Conservation (phyloP, 2,797 vertebrate species). For the Hippocampus kuda region DNA sequence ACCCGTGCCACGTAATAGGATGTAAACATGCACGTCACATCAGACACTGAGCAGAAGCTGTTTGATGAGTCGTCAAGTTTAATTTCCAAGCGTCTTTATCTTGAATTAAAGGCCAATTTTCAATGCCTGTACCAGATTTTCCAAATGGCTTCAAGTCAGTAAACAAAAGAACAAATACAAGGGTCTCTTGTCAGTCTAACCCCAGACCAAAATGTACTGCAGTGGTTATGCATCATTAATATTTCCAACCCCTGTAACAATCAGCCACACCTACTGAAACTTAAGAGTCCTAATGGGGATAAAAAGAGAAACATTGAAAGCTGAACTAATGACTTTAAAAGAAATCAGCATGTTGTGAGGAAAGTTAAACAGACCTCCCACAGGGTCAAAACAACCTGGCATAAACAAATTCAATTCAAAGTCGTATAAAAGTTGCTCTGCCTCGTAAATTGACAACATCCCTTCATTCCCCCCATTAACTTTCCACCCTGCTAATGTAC, state of each 20-base stretch:
- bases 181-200: constrained; percentile 23
- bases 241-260: constrained; percentile 17
- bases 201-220: constrained; percentile 22
- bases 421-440: constrained; percentile 33
- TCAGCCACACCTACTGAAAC: constrained; percentile 28
- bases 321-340: constrained; percentile 32
- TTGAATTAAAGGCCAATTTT: constrained; percentile 17
- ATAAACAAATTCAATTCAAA: constrained; percentile 22
- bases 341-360: constrained; percentile 41
- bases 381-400: constrained; percentile 31
- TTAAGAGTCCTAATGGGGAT: constrained; percentile 24
- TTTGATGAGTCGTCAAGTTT: neutral
- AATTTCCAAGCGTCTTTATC: constrained; percentile 13
- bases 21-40: constrained; percentile 31
- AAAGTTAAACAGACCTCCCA: constrained; percentile 39
- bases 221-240: constrained; percentile 14
- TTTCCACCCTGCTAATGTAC: constrained; percentile 28
- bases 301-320: constrained; percentile 27
- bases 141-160: constrained; percentile 34
- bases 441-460: constrained; percentile 31
- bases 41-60: constrained; percentile 21
- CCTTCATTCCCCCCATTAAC: constrained; percentile 11
- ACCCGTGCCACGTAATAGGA: neutral
- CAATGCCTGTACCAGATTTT: constrained; percentile 15
- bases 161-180: constrained; percentile 33